Base-by-base conservation (phyloP, 2,888 invertebrate species). In the Capitulum mitella region DNA sequence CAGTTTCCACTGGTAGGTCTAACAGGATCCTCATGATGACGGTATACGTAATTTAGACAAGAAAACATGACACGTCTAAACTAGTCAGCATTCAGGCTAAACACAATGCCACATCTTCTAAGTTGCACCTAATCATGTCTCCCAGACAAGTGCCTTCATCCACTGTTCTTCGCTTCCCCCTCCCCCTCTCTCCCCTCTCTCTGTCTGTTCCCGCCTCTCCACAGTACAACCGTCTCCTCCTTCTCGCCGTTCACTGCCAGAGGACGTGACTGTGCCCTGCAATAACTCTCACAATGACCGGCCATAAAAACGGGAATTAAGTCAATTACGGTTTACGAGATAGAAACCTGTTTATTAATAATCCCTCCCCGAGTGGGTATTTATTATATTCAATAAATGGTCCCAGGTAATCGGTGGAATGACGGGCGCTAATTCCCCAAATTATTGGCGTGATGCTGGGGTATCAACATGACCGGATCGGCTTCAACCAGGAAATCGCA, bases 341-440 rank as follows among this genome's bases (percentile, higher is more conserved):
- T 70, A 37, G 58, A 70, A 70, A 70, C 70, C 37, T 22, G 70
- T 70, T 70, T 37, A 70, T 70, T 70, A 70, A 70, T 70, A 70
- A 70, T 37, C 70, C 6, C 37, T 34, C 26, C 22, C 70, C 16
- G 34, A 70, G 19, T 8, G 22, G 37, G 29, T 16, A 61, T 70
- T 70, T 70, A 70, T 70, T 70, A 70, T 70, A 70, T 29, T 70
- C 37, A 70, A 37, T 70, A 37, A 70, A 61, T 19, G 70, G 26
- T 8, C 22, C 26, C 37, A 37, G 12, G 37, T 29, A 37, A 37
- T 37, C 37, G 37, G 37, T 8, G 22, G 26, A 37, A 26, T 37
- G 37, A 16, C 70, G 37, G 22, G 32, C 34, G 22, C 19, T 19
- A 19, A 37, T 70, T 70, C 22, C 26, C 29, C 70, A 37, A 22